Conservation (phyloP, 2,888 invertebrate genomes). For the Tuberolachnus salignus region DNA sequence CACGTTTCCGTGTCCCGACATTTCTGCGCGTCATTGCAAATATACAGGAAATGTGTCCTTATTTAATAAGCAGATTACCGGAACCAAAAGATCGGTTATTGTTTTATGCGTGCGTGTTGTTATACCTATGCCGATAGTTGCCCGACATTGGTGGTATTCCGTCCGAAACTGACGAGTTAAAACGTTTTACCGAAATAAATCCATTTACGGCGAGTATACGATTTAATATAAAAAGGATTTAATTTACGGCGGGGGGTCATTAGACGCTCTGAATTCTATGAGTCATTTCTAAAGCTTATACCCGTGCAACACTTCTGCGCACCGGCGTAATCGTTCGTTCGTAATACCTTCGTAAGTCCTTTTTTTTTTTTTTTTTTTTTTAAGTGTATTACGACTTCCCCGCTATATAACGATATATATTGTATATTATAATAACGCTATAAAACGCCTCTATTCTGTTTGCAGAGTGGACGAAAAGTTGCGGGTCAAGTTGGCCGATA, state of each 20-base stretch:
- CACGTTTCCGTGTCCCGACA: too few species aligned
- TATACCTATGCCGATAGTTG: too few species aligned
- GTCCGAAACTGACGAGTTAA: neutral
- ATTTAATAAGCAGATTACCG: too few species aligned
- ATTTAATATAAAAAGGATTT: neutral
- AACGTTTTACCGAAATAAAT: neutral
- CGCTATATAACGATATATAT: neutral
- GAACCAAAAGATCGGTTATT: too few species aligned
- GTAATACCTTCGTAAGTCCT: conserved; percentile 30
- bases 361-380: too few species aligned
- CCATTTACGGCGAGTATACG: neutral
- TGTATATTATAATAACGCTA: conserved; percentile 20
- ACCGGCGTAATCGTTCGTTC: conserved; percentile 19
- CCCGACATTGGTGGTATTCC: too few species aligned
- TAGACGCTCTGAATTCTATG: neutral
- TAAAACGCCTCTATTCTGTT: neutral
- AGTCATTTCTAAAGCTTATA: conserved; percentile 17
- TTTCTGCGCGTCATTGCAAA: too few species aligned
- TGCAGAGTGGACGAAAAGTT: conserved; percentile 76
- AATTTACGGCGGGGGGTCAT: neutral
- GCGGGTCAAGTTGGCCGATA: conserved; percentile 85
- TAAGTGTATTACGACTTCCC: neutral
- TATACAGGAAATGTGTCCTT: too few species aligned
- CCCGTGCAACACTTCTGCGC: neutral
- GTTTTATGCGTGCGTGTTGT: too few species aligned